Evolutionary conservation across 2,797 vertebrate genomes (phyloP).

Genomic region (Heteromormyrus szaboi): DNA sequence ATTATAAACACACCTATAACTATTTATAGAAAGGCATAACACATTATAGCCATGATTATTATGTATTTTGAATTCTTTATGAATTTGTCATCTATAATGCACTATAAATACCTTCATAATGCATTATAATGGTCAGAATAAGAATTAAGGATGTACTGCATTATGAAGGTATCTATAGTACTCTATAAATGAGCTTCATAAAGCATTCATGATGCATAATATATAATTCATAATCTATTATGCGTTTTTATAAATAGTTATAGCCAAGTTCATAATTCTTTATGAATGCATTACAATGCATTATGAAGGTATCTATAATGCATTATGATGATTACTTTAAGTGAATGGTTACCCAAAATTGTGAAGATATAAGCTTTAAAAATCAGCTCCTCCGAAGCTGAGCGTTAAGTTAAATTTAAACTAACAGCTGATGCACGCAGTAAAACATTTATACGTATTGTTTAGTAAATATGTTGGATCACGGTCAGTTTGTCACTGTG

Average conservation of each 20-base stretch:
- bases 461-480: not conserved
- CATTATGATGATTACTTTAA: not conserved
- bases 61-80: not conserved
- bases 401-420: not conserved
- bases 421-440: not conserved
- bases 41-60: not conserved
- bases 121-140: not conserved
- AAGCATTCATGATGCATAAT: not conserved
- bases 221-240: not conserved
- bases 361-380: not conserved
- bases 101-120: not conserved
- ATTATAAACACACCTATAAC: not conserved
- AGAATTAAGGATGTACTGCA: not conserved
- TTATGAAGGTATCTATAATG: not conserved
- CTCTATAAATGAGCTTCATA: not conserved
- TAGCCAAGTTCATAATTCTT: not conserved
- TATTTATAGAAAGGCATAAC: not conserved
- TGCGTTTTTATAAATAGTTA: not conserved
- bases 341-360: not conserved
- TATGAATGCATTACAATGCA: not conserved
- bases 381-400: not conserved
- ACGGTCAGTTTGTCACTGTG: not conserved
- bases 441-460: not conserved
- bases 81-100: not conserved
- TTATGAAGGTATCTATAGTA: not conserved